phyloP scores from a whole-genome alignment of 2,888 invertebrate genomes.

The Agapetus fuscipes region DNA sequence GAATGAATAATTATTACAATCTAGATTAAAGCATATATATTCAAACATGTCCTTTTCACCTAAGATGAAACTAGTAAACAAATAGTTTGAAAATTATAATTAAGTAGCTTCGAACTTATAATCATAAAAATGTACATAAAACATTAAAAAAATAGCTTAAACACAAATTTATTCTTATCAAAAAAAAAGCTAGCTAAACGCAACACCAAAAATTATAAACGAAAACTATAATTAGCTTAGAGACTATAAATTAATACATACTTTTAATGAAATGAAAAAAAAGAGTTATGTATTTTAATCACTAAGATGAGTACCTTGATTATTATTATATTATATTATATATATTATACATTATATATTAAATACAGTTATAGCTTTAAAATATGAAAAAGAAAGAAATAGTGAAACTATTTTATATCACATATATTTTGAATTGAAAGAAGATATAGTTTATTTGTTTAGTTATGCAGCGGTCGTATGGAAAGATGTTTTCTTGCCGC shows the following conservation, averaged over 20 bases:
- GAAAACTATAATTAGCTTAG: conserved; percentile 19
- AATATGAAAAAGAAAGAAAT: conserved; percentile 17
- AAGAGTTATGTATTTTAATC: conserved; percentile 18
- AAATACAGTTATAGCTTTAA: conserved; percentile 20
- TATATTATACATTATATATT: conserved; percentile 12
- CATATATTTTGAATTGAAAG: conserved; percentile 20
- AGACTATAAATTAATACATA: conserved; percentile 7
- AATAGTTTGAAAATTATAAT: too few relatives aligned
- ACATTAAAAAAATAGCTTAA: conserved; percentile 3
- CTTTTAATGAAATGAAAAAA: conserved; percentile 7
- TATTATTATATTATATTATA: conserved; percentile 3
- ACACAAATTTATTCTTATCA: conserved; percentile 11
- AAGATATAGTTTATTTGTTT: conserved; percentile 5
- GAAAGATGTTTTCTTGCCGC: too few relatives aligned
- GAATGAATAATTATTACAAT: too few relatives aligned
- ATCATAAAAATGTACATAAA: conserved; percentile 10
- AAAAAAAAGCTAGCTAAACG: conserved; percentile 20
- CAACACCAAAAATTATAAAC: conserved; percentile 22
- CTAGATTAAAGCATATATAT: too few relatives aligned
- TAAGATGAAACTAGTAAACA: too few relatives aligned
- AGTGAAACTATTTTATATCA: conserved; percentile 22
- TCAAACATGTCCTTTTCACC: too few relatives aligned
- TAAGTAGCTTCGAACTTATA: conserved; percentile 16
- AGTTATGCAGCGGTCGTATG: too few relatives aligned
- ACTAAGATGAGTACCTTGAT: conserved; percentile 21